Base-by-base conservation (phyloP, 1,140 invertebrate species). In the Drosophila sechellia region DNA sequence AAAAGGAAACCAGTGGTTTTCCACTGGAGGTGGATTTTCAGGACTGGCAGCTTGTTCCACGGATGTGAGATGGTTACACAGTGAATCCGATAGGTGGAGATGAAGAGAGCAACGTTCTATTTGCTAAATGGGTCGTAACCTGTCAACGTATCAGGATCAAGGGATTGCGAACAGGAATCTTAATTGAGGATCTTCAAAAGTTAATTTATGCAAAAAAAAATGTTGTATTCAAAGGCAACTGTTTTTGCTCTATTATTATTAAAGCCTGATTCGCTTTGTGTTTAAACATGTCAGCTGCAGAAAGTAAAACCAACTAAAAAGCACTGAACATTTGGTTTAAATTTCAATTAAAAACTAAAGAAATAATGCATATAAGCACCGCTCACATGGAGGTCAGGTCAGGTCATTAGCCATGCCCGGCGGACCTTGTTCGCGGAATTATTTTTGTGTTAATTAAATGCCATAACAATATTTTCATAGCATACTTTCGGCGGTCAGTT, bases 391-490 rank as follows among this genome's bases (percentile, higher is more conserved):
- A 46, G 31, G 27, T 65, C 22, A 54, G 2, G 22, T 8, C n/a
- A 22, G 53, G n/a, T 39, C 13, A 27, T 15, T n/a, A 34, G 58
- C 43, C 25, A 54, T 35, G 65, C 34, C 49, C 34, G 35, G 45
- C 4, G 35, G 56, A 4, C 15, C 22, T 20, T n/a, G 46, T 10
- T 22, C 31, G 6, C 10, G 31, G 20, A 13, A 57, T 39, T 50
- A 11, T 58, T 37, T 37, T 59, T 75, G 42, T 76, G 60, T 66
- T 60, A 76, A 60, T 76, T 68, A 56, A 68, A 52, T 49, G 42
- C 4, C 50, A 55, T 52, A 60, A 64, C 48, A 59, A 60, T 55
- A 53, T 76, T 76, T 79, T 54, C 22, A 58, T 46, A 34, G 60
- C 35, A 54, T 55, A 60, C 43, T 52, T 52, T 35, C 42, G n/a